Base-by-base conservation (phyloP, 2,113 vertebrate genomes). In the Melanerpes aurifrons region DNA sequence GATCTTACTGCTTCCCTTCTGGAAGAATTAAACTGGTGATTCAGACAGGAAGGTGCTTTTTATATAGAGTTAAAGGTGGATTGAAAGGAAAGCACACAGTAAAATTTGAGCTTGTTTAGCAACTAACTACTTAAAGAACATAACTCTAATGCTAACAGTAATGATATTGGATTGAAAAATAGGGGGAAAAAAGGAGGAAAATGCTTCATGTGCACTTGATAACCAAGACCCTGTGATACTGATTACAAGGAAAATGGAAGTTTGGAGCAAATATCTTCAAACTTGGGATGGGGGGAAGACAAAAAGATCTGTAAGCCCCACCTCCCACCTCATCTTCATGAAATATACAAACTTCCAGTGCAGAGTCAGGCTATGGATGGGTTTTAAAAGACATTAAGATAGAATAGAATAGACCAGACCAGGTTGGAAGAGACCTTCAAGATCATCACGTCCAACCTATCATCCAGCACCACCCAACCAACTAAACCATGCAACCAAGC, bases 241-340 rank as follows among this genome's bases (percentile, higher is more conserved):
- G 9, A 28, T 58, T 61, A 13, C 56, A 53, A 21, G 50, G 21
- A 1, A 15, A 83, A 78, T 15, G 28, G 7, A 43, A 63, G 7
- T 78, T 45, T 78, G 22, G 26, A 67, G 22, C 35, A 37, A 72
- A 3, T 63, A n/a, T 68, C 37, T n/a, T 83, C 31, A 67, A 47
- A 37, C 24, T 74, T 47, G 15, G 2, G 20, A 3, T 35, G 35
- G 20, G 19, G 20, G 19, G 20, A 50, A 21, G 20, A 48, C 17
- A 48, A 48, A 48, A 47, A 48, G 48, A 17, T 21, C 12, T 63
- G 3, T 8, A 26, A 56, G n/a, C 22, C 11, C 26, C 22, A 22
- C 2, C 0, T 5, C 17, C 3, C 2, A 19, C 24, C 6, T 8
- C 9, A 25, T 25, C 29, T 56, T 70, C 16, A 37, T 5, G 68